Evolutionary conservation across 2,797 vertebrate species (phyloP), one percentile per base, ranked within the genome.

Genomic region (Picus viridis): DNA sequence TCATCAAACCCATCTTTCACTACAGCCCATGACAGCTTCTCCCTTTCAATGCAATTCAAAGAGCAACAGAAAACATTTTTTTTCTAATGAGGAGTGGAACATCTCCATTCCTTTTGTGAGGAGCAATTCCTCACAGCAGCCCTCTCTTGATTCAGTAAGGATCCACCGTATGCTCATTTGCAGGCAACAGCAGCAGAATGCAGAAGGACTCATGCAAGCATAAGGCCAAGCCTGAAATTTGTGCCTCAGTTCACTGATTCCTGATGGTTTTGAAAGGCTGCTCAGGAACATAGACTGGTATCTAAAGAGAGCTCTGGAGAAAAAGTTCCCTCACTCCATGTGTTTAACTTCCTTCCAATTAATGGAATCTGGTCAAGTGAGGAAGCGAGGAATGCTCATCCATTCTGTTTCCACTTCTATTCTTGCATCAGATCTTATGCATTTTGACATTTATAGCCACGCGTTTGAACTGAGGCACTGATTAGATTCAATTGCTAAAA

Each of bases 401-500:
- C 82, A 95, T 92, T 89, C 82, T 93, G 83, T 65, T 89, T 90
- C 81, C 69, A 78, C 64, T 96, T 79, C 70, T 90, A 58, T 64
- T 85, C 59, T 59, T 93, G 68, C 84, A 89, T 88, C 57, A 91
- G 61, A 83, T 84, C 68, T 91, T 71, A 90, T 2, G 4, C 51
- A 78, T 81, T 90, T 41, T 86, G 93, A 90, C 87, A 89, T 92
- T 89, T 94, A 92, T 45, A 86, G 88, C 86, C 68, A 58, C 0
- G 0, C 54, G 67, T 89, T 80, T 86, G 63, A 92, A 95, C 54
- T 30, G 62, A 89, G 82, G 71, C 72, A 71, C 68, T 86, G 70
- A 91, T 91, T 83, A 91, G 73, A 93, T 83, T 77, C 72, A 95
- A 93, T 89, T 92, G 91, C 83, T 90, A 59, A 92, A 91, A 96